phyloP scores from a whole-genome alignment of 2,888 invertebrate species.

The Seira ritae region DNA sequence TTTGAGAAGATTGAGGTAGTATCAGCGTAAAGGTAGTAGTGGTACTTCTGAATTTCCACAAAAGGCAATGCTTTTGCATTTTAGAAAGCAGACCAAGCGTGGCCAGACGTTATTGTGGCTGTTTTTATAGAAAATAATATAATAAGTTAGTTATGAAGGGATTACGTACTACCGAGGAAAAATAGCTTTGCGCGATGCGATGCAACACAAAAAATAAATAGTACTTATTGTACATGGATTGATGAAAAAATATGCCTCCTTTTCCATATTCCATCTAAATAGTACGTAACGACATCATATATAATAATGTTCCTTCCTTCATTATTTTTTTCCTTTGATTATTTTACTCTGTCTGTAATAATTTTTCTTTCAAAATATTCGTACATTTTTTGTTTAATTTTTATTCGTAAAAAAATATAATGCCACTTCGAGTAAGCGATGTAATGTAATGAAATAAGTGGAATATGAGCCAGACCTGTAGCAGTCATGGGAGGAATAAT shows the following conservation, averaged over 20 bases:
- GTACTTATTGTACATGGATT: no score
- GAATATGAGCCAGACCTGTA: no score
- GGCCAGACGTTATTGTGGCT: constrained; percentile 48
- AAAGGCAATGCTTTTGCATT: constrained; percentile 53
- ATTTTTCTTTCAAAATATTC: constrained; percentile 17
- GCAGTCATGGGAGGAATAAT: neutral
- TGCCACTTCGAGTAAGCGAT: neutral
- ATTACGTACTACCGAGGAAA: constrained; percentile 38
- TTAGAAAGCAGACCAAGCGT: constrained; percentile 63
- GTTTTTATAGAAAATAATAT: constrained; percentile 43
- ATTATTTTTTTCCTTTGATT: constrained; percentile 22
- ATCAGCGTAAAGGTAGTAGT: neutral
- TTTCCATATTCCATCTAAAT: no score
- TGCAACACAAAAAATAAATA: no score
- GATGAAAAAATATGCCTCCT: no score
- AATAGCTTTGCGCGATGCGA: neutral
- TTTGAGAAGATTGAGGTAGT: no score
- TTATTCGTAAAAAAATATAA: constrained; percentile 10
- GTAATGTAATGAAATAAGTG: constrained; percentile 2
- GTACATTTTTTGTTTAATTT: constrained; percentile 6
- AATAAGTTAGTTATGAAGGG: constrained; percentile 25
- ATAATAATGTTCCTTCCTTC: constrained; percentile 25
- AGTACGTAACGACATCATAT: constrained; percentile 28
- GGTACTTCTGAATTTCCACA: constrained; percentile 35
- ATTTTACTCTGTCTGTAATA: neutral